Base-by-base conservation (phyloP, 2,797 vertebrate genomes). In the Dryobates pubescens region DNA sequence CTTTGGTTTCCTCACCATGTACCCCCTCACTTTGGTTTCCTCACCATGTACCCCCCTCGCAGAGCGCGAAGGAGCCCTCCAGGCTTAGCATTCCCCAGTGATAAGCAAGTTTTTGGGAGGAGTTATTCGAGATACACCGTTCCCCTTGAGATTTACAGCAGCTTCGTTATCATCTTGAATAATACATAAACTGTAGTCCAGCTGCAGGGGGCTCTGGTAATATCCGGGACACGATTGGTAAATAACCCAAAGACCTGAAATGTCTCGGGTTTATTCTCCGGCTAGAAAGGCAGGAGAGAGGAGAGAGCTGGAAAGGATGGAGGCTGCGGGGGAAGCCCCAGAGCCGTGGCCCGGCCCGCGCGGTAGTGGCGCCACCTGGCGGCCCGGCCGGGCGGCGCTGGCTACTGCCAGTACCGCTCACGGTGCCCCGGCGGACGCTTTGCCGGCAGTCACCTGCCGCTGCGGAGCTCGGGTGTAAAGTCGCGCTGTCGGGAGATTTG, bases 1-100 rank as follows among this genome's bases (percentile, higher is more conserved):
- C 43, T 32, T 61, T 2, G 13, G 4, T n/a, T 29, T 22, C n/a
- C n/a, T n/a, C n/a, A n/a, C n/a, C n/a, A n/a, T n/a, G n/a, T n/a
- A n/a, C n/a, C n/a, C n/a, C n/a, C n/a, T 41, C 61, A 4, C 43
- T 32, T 61, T 2, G 13, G 4, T n/a, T 29, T 22, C 20, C 41
- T n/a, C 4, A 0, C 43, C 5, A 1, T 5, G 12, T 36, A 20
- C 29, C 9, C 34, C 32, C n/a, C 34, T 45, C 58, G 13, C 32
- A 13, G 47, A 2, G 1, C 29, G 43, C 26, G 13, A n/a, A 36
- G 43, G 43, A 59, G 38, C 32, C 30, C 41, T 10, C 20, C 59
- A 9, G 20, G 19, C 15, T 69, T 32, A 8, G 13, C 27, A 10
- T 23, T 59, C 45, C 49, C 13, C 0, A 1, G 7, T n/a, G 19